Evolutionary conservation across 2,797 vertebrate species (phyloP).

Genomic region (Megalops cyprinoides): DNA sequence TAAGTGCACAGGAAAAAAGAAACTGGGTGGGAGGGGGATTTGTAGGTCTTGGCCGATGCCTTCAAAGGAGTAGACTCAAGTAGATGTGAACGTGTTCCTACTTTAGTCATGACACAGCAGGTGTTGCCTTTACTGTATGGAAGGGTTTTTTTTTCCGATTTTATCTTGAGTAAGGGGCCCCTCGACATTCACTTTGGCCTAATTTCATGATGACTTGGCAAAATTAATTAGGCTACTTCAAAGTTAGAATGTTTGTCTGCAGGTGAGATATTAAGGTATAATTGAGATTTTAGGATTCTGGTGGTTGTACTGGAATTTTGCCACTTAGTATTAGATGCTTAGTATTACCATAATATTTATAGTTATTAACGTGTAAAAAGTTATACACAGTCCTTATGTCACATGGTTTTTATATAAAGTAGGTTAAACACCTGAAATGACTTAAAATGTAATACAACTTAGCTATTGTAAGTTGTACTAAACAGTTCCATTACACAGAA

Average conservation of each 20-base stretch:
- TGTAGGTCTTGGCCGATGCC: constrained; percentile 58
- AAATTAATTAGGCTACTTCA: background rate
- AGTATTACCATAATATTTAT: too few species aligned
- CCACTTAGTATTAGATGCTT: too few species aligned
- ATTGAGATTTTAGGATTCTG: too few species aligned
- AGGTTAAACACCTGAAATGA: too few species aligned
- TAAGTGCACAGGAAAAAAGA: constrained; percentile 67
- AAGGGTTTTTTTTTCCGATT: background rate
- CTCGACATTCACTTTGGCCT: background rate
- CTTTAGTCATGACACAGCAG: background rate
- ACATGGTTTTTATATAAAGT: too few species aligned
- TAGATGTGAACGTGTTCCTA: constrained; percentile 1
- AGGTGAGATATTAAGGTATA: background rate
- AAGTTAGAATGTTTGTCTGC: background rate
- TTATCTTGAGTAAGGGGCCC: background rate
- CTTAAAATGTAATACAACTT: too few species aligned
- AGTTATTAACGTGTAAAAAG: too few species aligned
- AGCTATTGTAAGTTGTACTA: too few species aligned
- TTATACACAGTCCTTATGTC: too few species aligned
- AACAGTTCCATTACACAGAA: too few species aligned
- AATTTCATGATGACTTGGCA: background rate
- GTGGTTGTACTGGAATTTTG: too few species aligned
- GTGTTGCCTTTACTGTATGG: background rate
- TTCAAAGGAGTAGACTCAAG: constrained; percentile 47
- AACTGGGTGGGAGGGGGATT: constrained; percentile 69